phyloP scores from a whole-genome alignment of 2,888 invertebrate genomes.

The Patella ulyssiponensis region DNA sequence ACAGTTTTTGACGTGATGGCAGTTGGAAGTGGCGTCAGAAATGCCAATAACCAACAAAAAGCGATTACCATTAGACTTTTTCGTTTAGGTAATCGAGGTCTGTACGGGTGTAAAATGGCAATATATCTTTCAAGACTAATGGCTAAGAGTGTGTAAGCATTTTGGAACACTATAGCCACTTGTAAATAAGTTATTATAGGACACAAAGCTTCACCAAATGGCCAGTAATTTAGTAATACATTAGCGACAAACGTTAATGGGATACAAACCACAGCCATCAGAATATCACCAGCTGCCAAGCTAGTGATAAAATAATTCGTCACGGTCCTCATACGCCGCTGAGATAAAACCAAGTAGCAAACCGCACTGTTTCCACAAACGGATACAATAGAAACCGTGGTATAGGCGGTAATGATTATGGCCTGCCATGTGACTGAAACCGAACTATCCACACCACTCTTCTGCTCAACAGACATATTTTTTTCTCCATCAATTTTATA shows the following conservation, averaged over 20 bases:
- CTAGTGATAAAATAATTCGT: conserved; percentile 80
- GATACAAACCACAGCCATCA: conserved; percentile 72
- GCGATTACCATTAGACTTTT: conserved; percentile 80
- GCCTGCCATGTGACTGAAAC: background rate
- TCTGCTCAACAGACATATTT: too few relatives aligned
- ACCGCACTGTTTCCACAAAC: conserved; percentile 76
- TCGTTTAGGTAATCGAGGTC: conserved; percentile 84
- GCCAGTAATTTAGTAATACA: conserved; percentile 86
- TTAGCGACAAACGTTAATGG: conserved; percentile 80
- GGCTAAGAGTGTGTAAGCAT: conserved; percentile 90
- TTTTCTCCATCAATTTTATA: too few relatives aligned
- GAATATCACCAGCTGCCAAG: conserved; percentile 69
- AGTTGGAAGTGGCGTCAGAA: conserved; percentile 85
- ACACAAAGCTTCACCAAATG: conserved; percentile 86
- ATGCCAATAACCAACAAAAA: conserved; percentile 82
- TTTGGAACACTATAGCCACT: conserved; percentile 76
- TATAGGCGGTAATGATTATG: conserved; percentile 8
- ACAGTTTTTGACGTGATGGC: conserved; percentile 79
- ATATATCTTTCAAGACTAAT: conserved; percentile 91
- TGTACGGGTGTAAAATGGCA: conserved; percentile 89
- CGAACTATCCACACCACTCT: background rate
- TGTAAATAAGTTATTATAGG: conserved; percentile 87
- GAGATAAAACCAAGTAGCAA: conserved; percentile 87
- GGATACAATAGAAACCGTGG: conserved; percentile 36
- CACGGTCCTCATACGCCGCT: conserved; percentile 90